Conservation (phyloP, 2,797 vertebrate genomes). For the Artibeus jamaicensis region DNA sequence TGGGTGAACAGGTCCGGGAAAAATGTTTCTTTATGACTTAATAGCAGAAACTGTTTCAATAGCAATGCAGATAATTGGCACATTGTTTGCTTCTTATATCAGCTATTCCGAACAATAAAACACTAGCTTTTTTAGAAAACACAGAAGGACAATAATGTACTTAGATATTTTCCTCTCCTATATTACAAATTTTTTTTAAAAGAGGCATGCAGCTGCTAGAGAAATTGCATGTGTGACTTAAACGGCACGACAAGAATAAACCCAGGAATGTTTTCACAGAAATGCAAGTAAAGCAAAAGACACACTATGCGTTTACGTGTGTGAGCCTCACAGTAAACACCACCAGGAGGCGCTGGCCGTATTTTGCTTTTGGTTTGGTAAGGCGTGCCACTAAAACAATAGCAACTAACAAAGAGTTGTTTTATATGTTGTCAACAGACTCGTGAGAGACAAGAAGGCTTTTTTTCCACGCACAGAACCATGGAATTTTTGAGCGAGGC, state of each 20-base stretch:
- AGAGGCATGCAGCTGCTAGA: neutral
- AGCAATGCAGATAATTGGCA: neutral
- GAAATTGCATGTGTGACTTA: neutral
- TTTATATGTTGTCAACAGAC: neutral
- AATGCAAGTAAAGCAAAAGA: neutral
- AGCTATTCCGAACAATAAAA: neutral
- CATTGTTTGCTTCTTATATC: neutral
- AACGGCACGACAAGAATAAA: neutral
- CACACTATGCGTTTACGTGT: neutral
- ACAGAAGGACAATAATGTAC: neutral
- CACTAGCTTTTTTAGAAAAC: neutral
- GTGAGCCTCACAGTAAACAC: neutral
- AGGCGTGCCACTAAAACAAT: neutral
- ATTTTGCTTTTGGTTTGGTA: neutral
- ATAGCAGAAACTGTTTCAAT: neutral
- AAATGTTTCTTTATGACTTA: slow-evolving; percentile 3
- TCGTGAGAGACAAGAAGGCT: neutral
- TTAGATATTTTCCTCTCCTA: neutral
- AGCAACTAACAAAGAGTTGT: slow-evolving; percentile 11
- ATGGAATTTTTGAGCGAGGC: neutral
- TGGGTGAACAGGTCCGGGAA: neutral
- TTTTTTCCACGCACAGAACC: neutral
- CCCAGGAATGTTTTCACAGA: neutral
- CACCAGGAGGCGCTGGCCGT: neutral
- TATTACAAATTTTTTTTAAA: neutral